phyloP scores from a whole-genome alignment of 2,888 invertebrate genomes.

The Andrena dorsata region DNA sequence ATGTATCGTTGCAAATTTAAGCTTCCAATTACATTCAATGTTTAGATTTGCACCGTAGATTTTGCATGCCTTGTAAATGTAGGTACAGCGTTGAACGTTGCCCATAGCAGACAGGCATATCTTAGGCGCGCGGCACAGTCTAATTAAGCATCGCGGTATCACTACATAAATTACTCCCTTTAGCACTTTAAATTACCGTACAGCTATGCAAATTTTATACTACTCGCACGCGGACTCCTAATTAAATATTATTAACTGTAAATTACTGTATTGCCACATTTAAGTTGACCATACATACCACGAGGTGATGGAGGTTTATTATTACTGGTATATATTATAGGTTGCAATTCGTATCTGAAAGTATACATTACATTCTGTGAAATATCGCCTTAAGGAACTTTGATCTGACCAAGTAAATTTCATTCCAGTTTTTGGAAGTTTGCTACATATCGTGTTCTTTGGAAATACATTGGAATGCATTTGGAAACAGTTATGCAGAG shows the following conservation, averaged over 20 bases:
- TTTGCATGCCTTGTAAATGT: constrained; percentile 1
- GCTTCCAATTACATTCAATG: background rate
- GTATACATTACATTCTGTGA: background rate
- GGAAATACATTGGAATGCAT: no score
- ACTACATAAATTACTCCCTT: constrained; percentile 37
- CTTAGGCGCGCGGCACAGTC: constrained; percentile 16
- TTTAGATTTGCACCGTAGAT: background rate
- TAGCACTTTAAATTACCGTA: constrained; percentile 32
- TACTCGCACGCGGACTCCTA: constrained; percentile 11
- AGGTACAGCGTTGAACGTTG: constrained; percentile 12
- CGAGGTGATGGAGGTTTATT: background rate
- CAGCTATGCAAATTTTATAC: constrained; percentile 39
- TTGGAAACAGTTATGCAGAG: no score
- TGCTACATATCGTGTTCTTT: no score
- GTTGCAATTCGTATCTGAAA: background rate
- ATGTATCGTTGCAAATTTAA: background rate
- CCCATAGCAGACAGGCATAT: constrained; percentile 27
- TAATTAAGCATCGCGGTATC: constrained; percentile 46
- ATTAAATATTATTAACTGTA: constrained; percentile 34
- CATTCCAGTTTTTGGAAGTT: no score
- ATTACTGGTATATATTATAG: background rate
- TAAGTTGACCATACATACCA: background rate
- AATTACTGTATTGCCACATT: constrained; percentile 10
- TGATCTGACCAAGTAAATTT: background rate
- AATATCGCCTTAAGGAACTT: background rate